A percentile compares a stretch with the other conserved stretches of the same genome.
phyloP scores from a whole-genome alignment of 2,888 invertebrate genomes.

The Pelosia muscerda region DNA sequence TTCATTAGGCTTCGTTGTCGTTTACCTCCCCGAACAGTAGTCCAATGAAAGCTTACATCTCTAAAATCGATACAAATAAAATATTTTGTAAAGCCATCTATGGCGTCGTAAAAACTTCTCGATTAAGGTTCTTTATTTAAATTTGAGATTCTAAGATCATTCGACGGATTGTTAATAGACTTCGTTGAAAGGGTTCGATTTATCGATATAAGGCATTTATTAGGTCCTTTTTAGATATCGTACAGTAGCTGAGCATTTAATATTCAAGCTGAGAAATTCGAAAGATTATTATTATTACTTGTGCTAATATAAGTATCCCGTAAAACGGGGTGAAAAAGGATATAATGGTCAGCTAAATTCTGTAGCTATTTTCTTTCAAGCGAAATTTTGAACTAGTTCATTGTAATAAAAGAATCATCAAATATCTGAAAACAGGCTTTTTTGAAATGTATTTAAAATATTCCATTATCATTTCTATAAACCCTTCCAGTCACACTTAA shows the following conservation, averaged over 20 bases:
- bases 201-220: slow-evolving; percentile 11
- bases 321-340: too few relatives aligned
- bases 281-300: too few relatives aligned
- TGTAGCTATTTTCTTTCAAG: too few relatives aligned
- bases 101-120: slow-evolving; percentile 38
- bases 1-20: slow-evolving; percentile 71
- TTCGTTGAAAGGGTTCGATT: slow-evolving; percentile 15
- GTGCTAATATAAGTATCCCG: too few relatives aligned
- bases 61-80: slow-evolving; percentile 33
- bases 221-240: slow-evolving; percentile 6
- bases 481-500: background rate
- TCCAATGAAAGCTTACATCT: slow-evolving; percentile 37
- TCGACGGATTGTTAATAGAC: background rate
- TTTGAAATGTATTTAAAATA: too few relatives aligned
- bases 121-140: slow-evolving; percentile 36
- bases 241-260: slow-evolving; percentile 2
- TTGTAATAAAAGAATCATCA: too few relatives aligned
- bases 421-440: too few relatives aligned
- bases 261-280: background rate
- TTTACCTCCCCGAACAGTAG: slow-evolving; percentile 57
- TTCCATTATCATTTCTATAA: background rate
- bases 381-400: too few relatives aligned
- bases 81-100: slow-evolving; percentile 26
- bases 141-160: slow-evolving; percentile 18
- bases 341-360: too few relatives aligned